phyloP scores from a whole-genome alignment of 2,888 invertebrate species.

The Glyphotaelius pellucidus region DNA sequence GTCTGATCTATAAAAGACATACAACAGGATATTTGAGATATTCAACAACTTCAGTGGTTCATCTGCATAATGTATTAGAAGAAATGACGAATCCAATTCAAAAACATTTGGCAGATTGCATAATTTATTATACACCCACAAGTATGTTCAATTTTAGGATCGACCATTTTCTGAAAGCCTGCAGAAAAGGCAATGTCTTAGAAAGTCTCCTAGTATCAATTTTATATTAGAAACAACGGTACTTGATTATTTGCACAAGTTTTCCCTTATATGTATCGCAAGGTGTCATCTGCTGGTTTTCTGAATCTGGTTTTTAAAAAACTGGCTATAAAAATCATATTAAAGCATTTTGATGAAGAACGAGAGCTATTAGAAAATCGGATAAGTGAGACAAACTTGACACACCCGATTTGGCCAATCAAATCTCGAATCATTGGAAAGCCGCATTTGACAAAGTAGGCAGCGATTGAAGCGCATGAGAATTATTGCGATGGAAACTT shows the following conservation, averaged over 20 bases:
- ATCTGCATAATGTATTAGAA: neutral
- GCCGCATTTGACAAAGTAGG: conserved; percentile 4
- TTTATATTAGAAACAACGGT: neutral
- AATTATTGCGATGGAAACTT: conserved; percentile 38
- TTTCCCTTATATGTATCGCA: neutral
- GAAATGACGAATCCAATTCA: neutral
- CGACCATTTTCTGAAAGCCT: neutral
- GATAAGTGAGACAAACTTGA: neutral
- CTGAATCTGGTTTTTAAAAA: neutral
- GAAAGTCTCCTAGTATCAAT: neutral
- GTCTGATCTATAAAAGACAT: neutral
- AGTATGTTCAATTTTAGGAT: neutral
- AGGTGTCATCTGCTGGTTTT: neutral
- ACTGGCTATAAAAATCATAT: neutral
- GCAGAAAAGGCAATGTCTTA: neutral
- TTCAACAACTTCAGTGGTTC: neutral
- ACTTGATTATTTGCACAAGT: neutral
- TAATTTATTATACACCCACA: neutral
- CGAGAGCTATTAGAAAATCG: conserved; percentile 15
- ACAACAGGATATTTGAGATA: neutral
- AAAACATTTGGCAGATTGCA: neutral
- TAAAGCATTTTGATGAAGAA: neutral
- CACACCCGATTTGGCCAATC: conserved; percentile 33
- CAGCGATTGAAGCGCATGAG: neutral
- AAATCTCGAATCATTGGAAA: conserved; percentile 8